Conservation (phyloP, 2,888 invertebrate species). For the Argyresthia goedartella region DNA sequence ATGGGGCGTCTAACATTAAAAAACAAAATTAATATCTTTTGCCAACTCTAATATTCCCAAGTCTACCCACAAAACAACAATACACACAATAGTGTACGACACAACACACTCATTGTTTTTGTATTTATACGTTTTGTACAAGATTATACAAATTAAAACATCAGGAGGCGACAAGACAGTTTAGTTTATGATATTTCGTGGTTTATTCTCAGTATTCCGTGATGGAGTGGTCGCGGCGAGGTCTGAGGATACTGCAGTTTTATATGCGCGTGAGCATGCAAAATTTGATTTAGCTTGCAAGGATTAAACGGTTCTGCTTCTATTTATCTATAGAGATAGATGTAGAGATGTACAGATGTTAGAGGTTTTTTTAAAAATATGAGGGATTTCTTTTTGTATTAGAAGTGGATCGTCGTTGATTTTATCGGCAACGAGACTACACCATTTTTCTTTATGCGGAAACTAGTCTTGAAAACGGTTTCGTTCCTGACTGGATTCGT, state of each 20-base stretch:
- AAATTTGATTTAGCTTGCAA: neutral
- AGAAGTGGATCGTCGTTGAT: too few relatives aligned
- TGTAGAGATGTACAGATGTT: neutral
- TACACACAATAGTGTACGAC: neutral
- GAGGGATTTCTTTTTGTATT: too few relatives aligned
- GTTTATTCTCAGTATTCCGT: neutral
- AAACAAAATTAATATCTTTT: neutral
- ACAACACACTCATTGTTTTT: slow-evolving; percentile 4
- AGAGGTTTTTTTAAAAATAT: too few relatives aligned
- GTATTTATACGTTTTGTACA: slow-evolving; percentile 2
- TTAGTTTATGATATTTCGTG: slow-evolving; percentile 4
- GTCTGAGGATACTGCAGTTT: neutral
- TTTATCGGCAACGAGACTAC: too few relatives aligned
- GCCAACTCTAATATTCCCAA: neutral
- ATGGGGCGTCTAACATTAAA: too few relatives aligned
- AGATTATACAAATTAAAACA: slow-evolving; percentile 7
- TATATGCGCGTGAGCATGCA: neutral
- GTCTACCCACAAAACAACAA: neutral
- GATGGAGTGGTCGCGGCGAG: neutral
- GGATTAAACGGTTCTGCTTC: neutral
- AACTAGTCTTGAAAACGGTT: too few relatives aligned
- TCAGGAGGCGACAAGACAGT: neutral
- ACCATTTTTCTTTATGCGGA: too few relatives aligned
- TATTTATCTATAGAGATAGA: neutral
- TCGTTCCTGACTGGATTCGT: too few relatives aligned